Base-by-base conservation (phyloP, 1,140 invertebrate species). In the Drosophila ambigua region DNA sequence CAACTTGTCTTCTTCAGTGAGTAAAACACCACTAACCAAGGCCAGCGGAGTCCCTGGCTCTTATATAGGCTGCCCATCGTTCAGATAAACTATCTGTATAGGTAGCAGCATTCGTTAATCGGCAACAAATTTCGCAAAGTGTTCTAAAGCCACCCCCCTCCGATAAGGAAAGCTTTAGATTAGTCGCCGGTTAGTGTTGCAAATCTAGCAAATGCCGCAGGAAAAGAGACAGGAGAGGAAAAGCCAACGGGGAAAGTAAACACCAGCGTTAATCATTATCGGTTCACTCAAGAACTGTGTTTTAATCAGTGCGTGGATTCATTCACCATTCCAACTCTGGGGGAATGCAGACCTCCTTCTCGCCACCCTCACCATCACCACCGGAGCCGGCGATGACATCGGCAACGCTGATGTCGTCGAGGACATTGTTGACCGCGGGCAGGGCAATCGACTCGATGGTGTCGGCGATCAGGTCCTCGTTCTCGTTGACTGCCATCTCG, bases 311-410 rank as follows among this genome's bases (percentile, higher is more conserved):
- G 53, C 61, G 46, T 52, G 28, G 15, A 59, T 68, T 66, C 49
- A 48, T 58, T 77, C 72, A 79, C 83, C 72, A 88, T 4, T 88
- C 83, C 46, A 89, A 41, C 68, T 89, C 85, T 72, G 85, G 81
- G 46, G 90, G 90, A 72, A 91, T 88, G 66, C 90, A 91, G 26
- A 58, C 72, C 31, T 82, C 79, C 75, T 89, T 90, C 73, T 91
- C 84, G 13, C 81, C 90, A 49, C 81, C 89, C n/a, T 13, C 35
- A 11, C 31, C 31, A 11, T 81, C 82, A 13, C 83, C 90, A 35
- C 55, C 80, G 49, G 53, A 45, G 11, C 73, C 63, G 48, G 57
- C 44, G 58, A 91, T 67, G 41, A 89, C 39, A 39, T 91, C 90
- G 26, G 58, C 16, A 44, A 91, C 59, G 65, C 51, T 89, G 20